These are phyloP conservation scores for Paratrypauchen microcephalus DNA, from an alignment of 2,797 vertebrate species.

Conservation along the genomic window DNA sequence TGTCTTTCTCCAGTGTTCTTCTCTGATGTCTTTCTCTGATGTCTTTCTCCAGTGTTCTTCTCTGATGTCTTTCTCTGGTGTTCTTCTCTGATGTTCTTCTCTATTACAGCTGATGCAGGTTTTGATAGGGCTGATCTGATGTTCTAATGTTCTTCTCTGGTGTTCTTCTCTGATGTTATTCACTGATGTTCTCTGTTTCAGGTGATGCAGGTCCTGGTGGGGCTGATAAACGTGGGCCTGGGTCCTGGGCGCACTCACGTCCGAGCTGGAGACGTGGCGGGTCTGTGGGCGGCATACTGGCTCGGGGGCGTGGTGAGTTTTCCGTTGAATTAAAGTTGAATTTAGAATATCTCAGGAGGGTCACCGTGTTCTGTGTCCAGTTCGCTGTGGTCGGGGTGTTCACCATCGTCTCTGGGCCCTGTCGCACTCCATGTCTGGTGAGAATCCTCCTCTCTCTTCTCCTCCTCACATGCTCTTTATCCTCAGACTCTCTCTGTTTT, in stretches of 20 bases:
- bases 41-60: too few relatives aligned
- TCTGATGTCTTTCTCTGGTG: too few relatives aligned
- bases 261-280: conserved; percentile 31
- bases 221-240: background rate
- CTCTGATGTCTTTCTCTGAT: too few relatives aligned
- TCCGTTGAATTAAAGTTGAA: too few relatives aligned
- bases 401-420: background rate
- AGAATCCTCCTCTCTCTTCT: background rate
- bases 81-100: too few relatives aligned
- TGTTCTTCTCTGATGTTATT: too few relatives aligned
- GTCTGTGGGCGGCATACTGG: conserved; percentile 62
- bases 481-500: background rate
- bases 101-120: too few relatives aligned
- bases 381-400: background rate
- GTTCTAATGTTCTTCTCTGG: too few relatives aligned
- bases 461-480: too few relatives aligned
- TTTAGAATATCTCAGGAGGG: too few relatives aligned
- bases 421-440: background rate
- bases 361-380: background rate
- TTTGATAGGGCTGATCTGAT: background rate
- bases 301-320: conserved; percentile 54
- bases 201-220: conserved; percentile 1
- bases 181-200: background rate
- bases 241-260: conserved; percentile 43
- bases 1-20: too few relatives aligned